These are phyloP conservation scores for Platycheirus albimanus DNA, from an alignment of 2,888 invertebrate species.

Conservation along the genomic window DNA sequence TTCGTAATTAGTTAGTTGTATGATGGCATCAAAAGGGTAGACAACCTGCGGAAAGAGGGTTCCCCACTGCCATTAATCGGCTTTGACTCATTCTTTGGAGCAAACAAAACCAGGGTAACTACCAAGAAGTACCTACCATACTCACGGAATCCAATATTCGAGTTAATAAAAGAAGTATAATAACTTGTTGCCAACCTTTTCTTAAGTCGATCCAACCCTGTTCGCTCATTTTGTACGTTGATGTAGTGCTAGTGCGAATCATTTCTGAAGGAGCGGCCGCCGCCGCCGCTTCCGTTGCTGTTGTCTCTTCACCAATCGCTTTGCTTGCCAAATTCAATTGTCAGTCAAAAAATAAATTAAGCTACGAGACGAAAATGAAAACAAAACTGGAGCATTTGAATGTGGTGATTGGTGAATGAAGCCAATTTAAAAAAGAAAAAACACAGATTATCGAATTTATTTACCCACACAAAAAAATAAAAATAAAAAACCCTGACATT, in stretches of 20 bases:
- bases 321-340: slow-evolving; percentile 36
- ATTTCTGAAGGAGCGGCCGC: slow-evolving; percentile 17
- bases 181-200: too few relatives aligned
- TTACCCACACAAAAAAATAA: neutral
- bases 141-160: too few relatives aligned
- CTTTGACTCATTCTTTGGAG: too few relatives aligned
- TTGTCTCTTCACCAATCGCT: neutral
- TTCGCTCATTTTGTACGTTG: neutral
- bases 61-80: too few relatives aligned
- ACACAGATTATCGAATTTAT: slow-evolving; percentile 20
- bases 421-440: neutral
- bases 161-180: too few relatives aligned
- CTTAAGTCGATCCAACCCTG: neutral
- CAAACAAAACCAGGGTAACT: too few relatives aligned
- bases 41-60: too few relatives aligned
- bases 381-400: slow-evolving; percentile 30
- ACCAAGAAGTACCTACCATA: too few relatives aligned
- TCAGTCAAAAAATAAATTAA: slow-evolving; percentile 34
- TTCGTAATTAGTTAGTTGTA: too few relatives aligned
- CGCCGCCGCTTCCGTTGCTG: slow-evolving; percentile 1
- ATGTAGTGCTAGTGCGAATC: slow-evolving; percentile 9
- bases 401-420: slow-evolving; percentile 17
- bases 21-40: too few relatives aligned
- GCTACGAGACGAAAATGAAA: slow-evolving; percentile 14
- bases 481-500: slow-evolving; percentile 25